Percentiles rank a stretch among this genome's conserved stretches.
Evolutionary conservation across 2,113 vertebrate species (phyloP).

Genomic region (Gavialis gangeticus): DNA sequence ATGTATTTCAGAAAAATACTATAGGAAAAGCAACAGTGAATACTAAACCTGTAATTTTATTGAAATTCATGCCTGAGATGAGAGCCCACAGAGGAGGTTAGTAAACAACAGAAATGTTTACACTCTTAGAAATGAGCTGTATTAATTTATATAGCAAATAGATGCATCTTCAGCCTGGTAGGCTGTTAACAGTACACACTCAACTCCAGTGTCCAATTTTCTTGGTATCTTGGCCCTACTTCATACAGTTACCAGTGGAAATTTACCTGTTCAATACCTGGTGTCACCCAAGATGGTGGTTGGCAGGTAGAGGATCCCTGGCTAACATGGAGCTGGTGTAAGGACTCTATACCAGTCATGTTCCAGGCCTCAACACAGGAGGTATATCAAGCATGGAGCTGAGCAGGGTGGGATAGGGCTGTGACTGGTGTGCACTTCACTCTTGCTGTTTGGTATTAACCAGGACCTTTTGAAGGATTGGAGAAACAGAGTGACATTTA

Average conservation of each 20-base stretch:
- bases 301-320: neutral
- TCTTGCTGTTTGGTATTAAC: neutral
- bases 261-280: neutral
- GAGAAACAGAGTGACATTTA: too few species aligned
- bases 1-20: neutral
- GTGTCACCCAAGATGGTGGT: neutral
- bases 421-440: neutral
- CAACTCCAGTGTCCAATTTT: neutral
- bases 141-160: slow-evolving; percentile 36
- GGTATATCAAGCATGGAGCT: too few species aligned
- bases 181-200: neutral
- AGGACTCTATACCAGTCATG: neutral
- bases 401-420: neutral
- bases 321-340: neutral
- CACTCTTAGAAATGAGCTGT: neutral
- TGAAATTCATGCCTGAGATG: slow-evolving; percentile 19
- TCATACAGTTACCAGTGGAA: neutral
- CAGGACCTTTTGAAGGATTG: too few species aligned
- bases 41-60: slow-evolving; percentile 14
- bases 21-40: slow-evolving; percentile 2
- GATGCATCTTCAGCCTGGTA: slow-evolving; percentile 19
- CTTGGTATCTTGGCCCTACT: neutral
- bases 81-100: slow-evolving; percentile 4
- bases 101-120: slow-evolving; percentile 41
- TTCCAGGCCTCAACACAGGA: too few species aligned